Percentiles rank a stretch among this genome's conserved stretches.
Conservation (phyloP, 2,888 invertebrate species). For the Caenorhabditis sp. region DNA sequence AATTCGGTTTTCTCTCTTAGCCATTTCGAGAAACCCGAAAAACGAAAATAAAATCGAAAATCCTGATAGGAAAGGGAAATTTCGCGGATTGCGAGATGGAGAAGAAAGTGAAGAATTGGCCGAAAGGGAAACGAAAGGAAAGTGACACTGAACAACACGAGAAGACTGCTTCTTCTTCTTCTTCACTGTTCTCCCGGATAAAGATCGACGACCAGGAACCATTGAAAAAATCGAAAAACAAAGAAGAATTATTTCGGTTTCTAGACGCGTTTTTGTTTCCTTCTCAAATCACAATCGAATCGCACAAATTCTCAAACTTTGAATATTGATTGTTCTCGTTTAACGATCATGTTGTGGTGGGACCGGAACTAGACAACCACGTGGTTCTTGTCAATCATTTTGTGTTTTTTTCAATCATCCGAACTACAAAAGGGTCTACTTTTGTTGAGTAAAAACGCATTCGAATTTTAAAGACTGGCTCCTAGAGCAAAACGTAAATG, state of each 20-base stretch:
- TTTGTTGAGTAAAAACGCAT: too few relatives aligned
- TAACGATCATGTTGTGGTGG: background rate
- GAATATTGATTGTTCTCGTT: background rate
- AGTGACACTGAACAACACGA: conserved; percentile 50
- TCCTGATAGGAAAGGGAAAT: conserved; percentile 48
- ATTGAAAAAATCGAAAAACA: conserved; percentile 25
- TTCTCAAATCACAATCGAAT: background rate
- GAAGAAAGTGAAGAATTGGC: conserved; percentile 47
- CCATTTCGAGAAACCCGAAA: conserved; percentile 25
- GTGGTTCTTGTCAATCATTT: background rate
- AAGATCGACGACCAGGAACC: conserved; percentile 46
- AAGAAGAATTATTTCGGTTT: conserved; percentile 30
- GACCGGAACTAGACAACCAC: conserved; percentile 1
- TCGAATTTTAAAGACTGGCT: too few relatives aligned
- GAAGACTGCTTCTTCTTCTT: too few relatives aligned
- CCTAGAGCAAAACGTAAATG: too few relatives aligned
- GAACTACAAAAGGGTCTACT: too few relatives aligned
- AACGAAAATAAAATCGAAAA: conserved; percentile 38
- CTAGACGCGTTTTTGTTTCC: background rate
- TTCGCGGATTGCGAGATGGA: conserved; percentile 10
- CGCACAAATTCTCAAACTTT: background rate
- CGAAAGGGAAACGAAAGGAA: conserved; percentile 37
- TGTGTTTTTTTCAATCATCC: background rate
- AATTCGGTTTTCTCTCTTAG: too few relatives aligned
- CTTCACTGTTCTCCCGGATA: conserved; percentile 40